phyloP scores from a whole-genome alignment of 2,888 invertebrate genomes.

The Spisula subtruncata region DNA sequence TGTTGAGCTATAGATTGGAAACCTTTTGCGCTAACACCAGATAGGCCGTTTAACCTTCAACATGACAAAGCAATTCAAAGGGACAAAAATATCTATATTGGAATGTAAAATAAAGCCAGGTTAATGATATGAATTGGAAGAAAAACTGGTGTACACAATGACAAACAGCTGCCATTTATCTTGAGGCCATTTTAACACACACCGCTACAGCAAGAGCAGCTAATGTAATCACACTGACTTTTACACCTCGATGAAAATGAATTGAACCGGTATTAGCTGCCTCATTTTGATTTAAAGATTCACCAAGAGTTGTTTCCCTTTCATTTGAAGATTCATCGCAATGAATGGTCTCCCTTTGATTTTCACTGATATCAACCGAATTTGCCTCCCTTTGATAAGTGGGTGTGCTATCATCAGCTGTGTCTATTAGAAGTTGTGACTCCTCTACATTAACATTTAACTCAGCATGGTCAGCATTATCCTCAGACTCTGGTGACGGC shows the following conservation, averaged over 20 bases:
- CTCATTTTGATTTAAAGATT: background rate
- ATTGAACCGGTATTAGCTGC: background rate
- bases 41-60: no score
- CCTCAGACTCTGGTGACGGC: background rate
- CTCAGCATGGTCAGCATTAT: background rate
- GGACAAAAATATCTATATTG: no score
- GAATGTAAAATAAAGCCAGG: no score
- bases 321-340: background rate
- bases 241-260: background rate
- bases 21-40: no score
- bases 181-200: background rate
- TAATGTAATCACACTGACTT: background rate
- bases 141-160: no score
- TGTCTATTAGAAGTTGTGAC: background rate
- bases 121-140: no score
- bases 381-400: background rate
- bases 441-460: background rate
- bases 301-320: background rate
- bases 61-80: no score
- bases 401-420: background rate
- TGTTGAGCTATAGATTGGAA: no score
- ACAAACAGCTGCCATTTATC: background rate
- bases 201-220: constrained; percentile 1
- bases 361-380: background rate
- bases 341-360: background rate